Conservation (phyloP, 2,888 invertebrate species). For the Rhimphoctona megacephalus region DNA sequence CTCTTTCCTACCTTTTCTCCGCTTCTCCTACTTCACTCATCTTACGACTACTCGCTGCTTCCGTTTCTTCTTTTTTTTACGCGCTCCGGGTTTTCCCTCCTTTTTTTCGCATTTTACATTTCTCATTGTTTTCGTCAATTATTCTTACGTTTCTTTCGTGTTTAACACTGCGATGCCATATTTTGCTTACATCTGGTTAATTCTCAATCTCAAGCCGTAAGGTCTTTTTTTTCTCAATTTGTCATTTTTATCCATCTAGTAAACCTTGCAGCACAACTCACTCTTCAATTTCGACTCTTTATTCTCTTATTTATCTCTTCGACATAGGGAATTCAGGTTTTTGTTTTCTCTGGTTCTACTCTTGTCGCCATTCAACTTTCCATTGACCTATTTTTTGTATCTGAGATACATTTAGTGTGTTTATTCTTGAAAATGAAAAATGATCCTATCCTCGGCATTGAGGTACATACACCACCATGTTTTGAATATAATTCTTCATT, state of each 20-base stretch:
- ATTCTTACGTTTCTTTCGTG: not conserved
- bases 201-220: not conserved
- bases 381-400: constrained; percentile 20
- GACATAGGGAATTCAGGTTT: no score
- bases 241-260: not conserved
- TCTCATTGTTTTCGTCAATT: constrained; percentile 33
- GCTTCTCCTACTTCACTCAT: constrained; percentile 51
- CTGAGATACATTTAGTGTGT: not conserved
- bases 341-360: not conserved
- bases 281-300: not conserved
- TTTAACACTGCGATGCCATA: not conserved
- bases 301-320: not conserved
- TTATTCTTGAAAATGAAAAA: not conserved
- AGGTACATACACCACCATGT: not conserved
- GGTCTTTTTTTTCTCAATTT: not conserved
- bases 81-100: constrained; percentile 62
- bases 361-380: not conserved
- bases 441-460: not conserved
- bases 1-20: constrained; percentile 72
- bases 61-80: not conserved
- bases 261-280: not conserved
- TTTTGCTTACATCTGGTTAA: not conserved
- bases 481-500: not conserved
- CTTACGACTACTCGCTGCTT: constrained; percentile 23
- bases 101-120: constrained; percentile 51